Conservation (phyloP, 1,140 invertebrate genomes). For the Vanessa tameamea region DNA sequence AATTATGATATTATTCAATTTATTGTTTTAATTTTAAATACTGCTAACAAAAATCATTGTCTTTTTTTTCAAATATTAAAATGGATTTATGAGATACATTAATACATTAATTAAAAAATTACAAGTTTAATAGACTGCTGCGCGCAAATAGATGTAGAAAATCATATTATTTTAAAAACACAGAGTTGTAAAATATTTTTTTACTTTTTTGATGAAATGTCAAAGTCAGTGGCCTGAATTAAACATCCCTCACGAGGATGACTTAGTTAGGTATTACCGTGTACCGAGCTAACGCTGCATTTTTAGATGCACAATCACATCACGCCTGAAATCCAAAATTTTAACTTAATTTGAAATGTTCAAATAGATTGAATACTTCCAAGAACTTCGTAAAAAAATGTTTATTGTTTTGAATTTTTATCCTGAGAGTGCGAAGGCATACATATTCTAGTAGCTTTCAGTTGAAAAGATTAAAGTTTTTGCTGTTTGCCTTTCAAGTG, state of each 20-base stretch:
- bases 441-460: slow-evolving; percentile 54
- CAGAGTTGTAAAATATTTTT: background rate
- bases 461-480: slow-evolving; percentile 51
- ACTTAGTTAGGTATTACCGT: background rate
- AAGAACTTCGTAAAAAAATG: slow-evolving; percentile 28
- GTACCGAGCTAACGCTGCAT: too few relatives aligned
- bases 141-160: background rate
- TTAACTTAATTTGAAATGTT: background rate
- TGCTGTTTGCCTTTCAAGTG: slow-evolving; percentile 42
- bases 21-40: too few relatives aligned
- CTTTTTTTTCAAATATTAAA: too few relatives aligned
- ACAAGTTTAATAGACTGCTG: too few relatives aligned
- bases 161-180: too few relatives aligned
- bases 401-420: slow-evolving; percentile 51
- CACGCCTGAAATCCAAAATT: too few relatives aligned
- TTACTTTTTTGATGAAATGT: background rate
- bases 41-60: too few relatives aligned
- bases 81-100: too few relatives aligned
- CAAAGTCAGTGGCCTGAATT: slow-evolving; percentile 18
- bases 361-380: slow-evolving; percentile 2
- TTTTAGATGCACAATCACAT: too few relatives aligned
- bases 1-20: too few relatives aligned
- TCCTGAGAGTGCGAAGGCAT: slow-evolving; percentile 40
- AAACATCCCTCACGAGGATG: background rate
- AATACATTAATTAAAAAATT: too few relatives aligned